phyloP scores from a whole-genome alignment of 2,888 invertebrate genomes.

The Brenthis hecate region DNA sequence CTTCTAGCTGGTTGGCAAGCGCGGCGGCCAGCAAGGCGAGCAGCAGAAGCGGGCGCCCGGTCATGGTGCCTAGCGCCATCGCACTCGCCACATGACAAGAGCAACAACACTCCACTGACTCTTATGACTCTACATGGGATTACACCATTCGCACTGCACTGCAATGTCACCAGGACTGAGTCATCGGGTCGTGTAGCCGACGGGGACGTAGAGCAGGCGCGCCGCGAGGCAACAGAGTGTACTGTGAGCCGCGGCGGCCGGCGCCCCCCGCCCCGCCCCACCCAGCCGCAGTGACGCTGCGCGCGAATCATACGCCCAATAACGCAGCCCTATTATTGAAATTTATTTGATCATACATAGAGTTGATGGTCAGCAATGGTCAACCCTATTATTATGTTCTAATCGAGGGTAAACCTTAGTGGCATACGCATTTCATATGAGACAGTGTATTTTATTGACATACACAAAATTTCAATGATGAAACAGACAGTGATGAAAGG shows the following conservation, averaged over 20 bases:
- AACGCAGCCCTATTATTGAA: conserved; percentile 77
- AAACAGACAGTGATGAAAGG: conserved; percentile 22
- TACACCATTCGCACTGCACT: conserved; percentile 63
- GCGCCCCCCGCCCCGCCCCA: conserved; percentile 49
- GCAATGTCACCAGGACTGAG: conserved; percentile 61
- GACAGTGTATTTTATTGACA: conserved; percentile 4
- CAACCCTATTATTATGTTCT: conserved; percentile 37
- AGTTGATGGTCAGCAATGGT: conserved; percentile 63
- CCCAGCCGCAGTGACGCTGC: conserved; percentile 78
- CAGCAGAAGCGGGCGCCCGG: conserved; percentile 62
- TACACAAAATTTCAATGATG: neutral
- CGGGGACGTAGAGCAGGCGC: conserved; percentile 59
- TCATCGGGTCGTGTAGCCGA: conserved; percentile 60
- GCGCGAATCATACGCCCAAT: conserved; percentile 80
- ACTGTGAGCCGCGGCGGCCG: conserved; percentile 54
- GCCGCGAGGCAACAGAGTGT: conserved; percentile 62
- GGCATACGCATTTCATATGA: neutral
- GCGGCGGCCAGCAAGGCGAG: conserved; percentile 64
- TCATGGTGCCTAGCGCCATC: conserved; percentile 68
- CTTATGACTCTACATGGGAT: conserved; percentile 53
- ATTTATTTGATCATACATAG: conserved; percentile 75
- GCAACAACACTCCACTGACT: conserved; percentile 62
- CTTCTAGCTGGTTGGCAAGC: conserved; percentile 91
- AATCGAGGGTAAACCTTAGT: conserved; percentile 12
- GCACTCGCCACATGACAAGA: conserved; percentile 71